These are phyloP conservation scores for Virgularia gustaviana DNA, from an alignment of 92 coral and sea anemone species.

Conservation along the genomic window DNA sequence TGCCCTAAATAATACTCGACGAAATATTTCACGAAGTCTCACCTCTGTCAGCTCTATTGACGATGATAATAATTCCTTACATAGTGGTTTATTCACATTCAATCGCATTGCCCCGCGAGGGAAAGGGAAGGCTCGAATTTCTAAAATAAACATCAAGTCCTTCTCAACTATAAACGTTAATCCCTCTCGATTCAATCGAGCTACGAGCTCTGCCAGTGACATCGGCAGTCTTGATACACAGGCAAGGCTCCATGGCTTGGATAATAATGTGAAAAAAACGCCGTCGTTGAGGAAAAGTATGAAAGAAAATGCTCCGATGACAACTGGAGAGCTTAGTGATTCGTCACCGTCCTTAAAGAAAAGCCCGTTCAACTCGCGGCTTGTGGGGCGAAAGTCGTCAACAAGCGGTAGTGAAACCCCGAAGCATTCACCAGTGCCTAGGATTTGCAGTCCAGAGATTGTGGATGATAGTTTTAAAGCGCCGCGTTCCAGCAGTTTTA, in stretches of 20 bases:
- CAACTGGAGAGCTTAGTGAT: conserved; percentile 26
- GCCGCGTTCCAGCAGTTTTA: conserved; percentile 35
- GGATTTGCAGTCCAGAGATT: conserved; percentile 38
- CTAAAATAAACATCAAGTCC: conserved; percentile 87
- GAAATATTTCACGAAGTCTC: conserved; percentile 89
- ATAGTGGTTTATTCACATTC: conserved; percentile 57
- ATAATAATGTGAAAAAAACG: conserved; percentile 17
- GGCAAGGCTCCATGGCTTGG: conserved; percentile 9
- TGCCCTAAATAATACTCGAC: conserved; percentile 57
- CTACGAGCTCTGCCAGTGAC: conserved; percentile 29
- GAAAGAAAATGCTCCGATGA: conserved; percentile 20
- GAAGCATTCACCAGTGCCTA: conserved; percentile 13
- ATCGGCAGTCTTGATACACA: conserved; percentile 22
- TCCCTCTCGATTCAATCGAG: conserved; percentile 26
- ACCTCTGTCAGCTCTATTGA: conserved; percentile 97
- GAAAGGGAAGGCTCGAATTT: conserved; percentile 69
- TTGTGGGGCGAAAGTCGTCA: conserved; percentile 24
- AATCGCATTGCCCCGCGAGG: conserved; percentile 76
- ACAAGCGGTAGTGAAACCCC: conserved; percentile 33
- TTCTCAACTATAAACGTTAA: conserved; percentile 51
- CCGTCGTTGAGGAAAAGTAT: conserved; percentile 6
- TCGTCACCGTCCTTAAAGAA: conserved; percentile 35
- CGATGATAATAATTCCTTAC: conserved; percentile 51
- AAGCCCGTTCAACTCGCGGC: conserved; percentile 28
- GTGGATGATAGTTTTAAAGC: conserved; percentile 33